Evolutionary conservation across 2,797 vertebrate genomes (phyloP).

Genomic region (Amphiprion clarkii): DNA sequence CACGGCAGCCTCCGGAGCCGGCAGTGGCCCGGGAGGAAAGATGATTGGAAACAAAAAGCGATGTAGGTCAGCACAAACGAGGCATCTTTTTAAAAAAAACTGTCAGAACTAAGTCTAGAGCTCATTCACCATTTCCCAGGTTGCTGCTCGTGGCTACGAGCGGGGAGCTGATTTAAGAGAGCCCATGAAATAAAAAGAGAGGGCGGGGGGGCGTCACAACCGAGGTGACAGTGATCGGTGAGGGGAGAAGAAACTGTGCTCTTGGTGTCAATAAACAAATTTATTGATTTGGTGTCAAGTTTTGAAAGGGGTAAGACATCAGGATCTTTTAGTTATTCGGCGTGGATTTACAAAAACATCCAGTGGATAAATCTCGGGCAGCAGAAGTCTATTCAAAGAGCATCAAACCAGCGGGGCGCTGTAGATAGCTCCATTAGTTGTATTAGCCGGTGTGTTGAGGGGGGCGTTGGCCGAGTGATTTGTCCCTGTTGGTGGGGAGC

Average conservation of each 20-base stretch:
- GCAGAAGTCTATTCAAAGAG: constrained; percentile 47
- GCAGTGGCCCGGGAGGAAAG: constrained; percentile 56
- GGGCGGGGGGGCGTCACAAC: constrained; percentile 20
- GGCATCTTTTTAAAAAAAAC: constrained; percentile 63
- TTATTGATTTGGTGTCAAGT: constrained; percentile 21
- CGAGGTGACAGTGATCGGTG: constrained; percentile 41
- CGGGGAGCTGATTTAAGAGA: constrained; percentile 64
- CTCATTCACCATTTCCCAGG: constrained; percentile 69
- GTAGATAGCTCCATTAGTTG: constrained; percentile 77
- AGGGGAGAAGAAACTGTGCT: not conserved
- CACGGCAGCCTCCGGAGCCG: constrained; percentile 48
- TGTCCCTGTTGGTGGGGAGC: constrained; percentile 70
- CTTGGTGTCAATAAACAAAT: constrained; percentile 20
- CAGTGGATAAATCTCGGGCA: constrained; percentile 42
- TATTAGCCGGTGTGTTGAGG: constrained; percentile 65
- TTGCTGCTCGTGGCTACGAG: constrained; percentile 50
- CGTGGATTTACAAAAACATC: constrained; percentile 44
- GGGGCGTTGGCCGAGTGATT: constrained; percentile 69
- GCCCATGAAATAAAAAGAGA: constrained; percentile 31
- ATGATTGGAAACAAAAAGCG: constrained; percentile 80
- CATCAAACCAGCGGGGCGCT: constrained; percentile 44
- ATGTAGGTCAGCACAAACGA: constrained; percentile 83
- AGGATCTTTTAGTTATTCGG: constrained; percentile 10
- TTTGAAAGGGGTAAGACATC: constrained; percentile 8
- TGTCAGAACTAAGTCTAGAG: constrained; percentile 72